Base-by-base conservation (phyloP, 1,140 invertebrate genomes). In the Atta colombica region DNA sequence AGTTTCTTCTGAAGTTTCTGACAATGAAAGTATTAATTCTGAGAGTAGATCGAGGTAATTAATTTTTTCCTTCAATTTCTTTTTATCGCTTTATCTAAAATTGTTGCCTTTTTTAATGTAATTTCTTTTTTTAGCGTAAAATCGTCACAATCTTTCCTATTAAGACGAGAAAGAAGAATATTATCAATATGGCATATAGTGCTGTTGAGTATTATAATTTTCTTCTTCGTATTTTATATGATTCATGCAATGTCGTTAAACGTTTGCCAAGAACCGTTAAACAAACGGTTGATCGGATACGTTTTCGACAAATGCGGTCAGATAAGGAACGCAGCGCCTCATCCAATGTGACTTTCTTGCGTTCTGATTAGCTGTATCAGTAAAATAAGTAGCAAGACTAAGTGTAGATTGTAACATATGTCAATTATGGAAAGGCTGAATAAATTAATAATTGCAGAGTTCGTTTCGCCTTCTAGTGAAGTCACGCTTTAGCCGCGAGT, bases 181-280 rank as follows among this genome's bases (percentile, higher is more conserved):
- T 35, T n/a, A 89, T 86, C n/a, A 35, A 58, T 78, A 10, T 92
- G 91, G 89, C 88, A 84, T 49, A 84, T 84, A 3, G 74, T 93
- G 35, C 25, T 93, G 0, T 93, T 91, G 90, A 88, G 89, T 31
- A 77, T 91, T 12, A 51, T 93, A 3, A 85, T 94, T n/a, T 94
- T 95, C 61, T 84, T 94, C 45, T 74, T 94, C 69, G 93, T 93
- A 63, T 93, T 94, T 69, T 94, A 91, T 75, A 74, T 92, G 10
- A 93, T 92, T 31, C 89, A 91, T 14, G 84, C 89, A 14, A 88
- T 93, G 16, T 93, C 92, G 1, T 85, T 65, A 16, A 87, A 71
- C 25, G 63, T 39, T 16, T 90, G 87, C 55, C 58, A 74, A 21
- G 77, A 7, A 84, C 91, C 10, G 58, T 87, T n/a, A 84, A 88